A percentile compares a stretch with the other conserved stretches of the same genome.
These are phyloP conservation scores for Balanococcus diminutus DNA, from an alignment of 2,888 invertebrate species.

Conservation along the genomic window DNA sequence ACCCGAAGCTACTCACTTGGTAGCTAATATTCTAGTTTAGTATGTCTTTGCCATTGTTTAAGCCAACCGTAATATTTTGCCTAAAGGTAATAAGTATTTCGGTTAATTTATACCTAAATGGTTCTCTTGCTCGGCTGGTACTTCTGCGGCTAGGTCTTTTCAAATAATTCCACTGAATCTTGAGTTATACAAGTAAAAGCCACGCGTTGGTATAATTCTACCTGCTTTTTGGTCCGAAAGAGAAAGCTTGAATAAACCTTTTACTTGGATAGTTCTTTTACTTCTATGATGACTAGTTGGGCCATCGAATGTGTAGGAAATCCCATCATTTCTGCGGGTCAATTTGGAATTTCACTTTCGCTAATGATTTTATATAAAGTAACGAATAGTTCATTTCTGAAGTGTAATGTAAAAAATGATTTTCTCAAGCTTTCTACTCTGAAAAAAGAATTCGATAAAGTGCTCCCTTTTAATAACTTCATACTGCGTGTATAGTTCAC, in stretches of 20 bases:
- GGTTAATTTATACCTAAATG: constrained; percentile 14
- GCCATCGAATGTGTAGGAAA: too few relatives aligned
- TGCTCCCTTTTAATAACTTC: not conserved
- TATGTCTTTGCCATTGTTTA: not conserved
- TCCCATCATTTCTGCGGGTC: too few relatives aligned
- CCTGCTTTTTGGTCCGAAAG: not conserved
- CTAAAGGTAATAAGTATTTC: not conserved
- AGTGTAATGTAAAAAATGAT: not conserved
- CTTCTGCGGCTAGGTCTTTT: not conserved
- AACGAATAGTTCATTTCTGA: not conserved
- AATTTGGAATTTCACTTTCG: not conserved
- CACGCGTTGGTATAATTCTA: not conserved
- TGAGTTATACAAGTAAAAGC: too few relatives aligned
- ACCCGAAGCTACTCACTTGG: not conserved
- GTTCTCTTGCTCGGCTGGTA: not conserved
- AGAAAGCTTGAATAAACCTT: not conserved
- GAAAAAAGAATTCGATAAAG: not conserved
- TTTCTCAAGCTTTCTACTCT: not conserved
- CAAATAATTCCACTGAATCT: not conserved
- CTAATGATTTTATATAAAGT: not conserved
- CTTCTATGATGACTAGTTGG: too few relatives aligned
- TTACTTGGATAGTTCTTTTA: not conserved
- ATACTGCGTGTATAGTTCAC: not conserved
- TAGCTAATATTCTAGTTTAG: not conserved
- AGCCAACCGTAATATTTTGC: constrained; percentile 7